Percentiles rank a stretch among this genome's conserved stretches.
phyloP scores from a whole-genome alignment of 2,888 invertebrate species.

The Auanema sp. region DNA sequence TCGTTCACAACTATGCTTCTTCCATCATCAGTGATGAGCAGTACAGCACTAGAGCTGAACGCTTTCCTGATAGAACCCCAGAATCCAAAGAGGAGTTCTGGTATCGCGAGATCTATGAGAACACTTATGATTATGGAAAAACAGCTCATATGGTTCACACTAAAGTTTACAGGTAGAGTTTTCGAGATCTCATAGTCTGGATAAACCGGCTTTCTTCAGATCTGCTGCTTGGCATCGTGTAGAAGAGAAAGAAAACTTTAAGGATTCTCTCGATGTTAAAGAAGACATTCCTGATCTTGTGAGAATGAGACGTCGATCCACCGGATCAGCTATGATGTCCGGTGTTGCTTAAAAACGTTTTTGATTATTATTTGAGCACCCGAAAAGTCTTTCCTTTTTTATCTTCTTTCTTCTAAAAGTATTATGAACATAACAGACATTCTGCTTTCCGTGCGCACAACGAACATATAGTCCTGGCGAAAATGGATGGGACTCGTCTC shows the following conservation, averaged over 20 bases:
- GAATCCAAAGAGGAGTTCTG: conserved; percentile 53
- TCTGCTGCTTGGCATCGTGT: conserved; percentile 59
- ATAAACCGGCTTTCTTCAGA: conserved; percentile 29
- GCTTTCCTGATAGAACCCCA: conserved; percentile 58
- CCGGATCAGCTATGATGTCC: conserved; percentile 49
- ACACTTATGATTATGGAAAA: conserved; percentile 52
- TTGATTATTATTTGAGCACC: no score
- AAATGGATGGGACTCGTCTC: no score
- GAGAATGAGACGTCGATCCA: conserved; percentile 56
- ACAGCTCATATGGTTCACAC: conserved; percentile 58
- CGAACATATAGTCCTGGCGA: no score
- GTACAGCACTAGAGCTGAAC: conserved; percentile 36
- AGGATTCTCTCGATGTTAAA: conserved; percentile 28
- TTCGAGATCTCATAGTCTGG: neutral
- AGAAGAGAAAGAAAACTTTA: conserved; percentile 58
- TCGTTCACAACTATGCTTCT: conserved; percentile 46
- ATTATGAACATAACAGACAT: no score
- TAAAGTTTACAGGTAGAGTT: conserved; percentile 60
- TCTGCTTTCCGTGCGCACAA: no score
- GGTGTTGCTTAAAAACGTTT: conserved; percentile 51
- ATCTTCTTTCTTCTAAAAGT: no score
- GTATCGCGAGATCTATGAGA: conserved; percentile 59
- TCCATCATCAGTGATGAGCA: conserved; percentile 45
- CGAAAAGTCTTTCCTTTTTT: no score
- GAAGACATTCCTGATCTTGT: conserved; percentile 35